Evolutionary conservation across 2,113 vertebrate genomes (phyloP).

Genomic region (Dicrurus megarhynchus): DNA sequence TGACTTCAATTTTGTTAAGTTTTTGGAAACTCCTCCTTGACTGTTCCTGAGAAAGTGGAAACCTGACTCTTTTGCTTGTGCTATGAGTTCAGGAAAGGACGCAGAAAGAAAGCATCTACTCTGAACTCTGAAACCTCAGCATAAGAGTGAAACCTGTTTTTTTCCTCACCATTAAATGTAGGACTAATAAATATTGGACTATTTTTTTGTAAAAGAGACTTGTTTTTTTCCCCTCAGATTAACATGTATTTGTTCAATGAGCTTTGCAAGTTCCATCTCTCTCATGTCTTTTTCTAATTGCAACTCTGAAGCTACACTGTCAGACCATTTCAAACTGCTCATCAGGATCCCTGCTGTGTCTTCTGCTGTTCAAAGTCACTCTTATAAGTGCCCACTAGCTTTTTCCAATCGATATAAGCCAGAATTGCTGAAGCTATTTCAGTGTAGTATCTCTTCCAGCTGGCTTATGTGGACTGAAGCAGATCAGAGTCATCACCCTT

Average conservation of each 20-base stretch:
- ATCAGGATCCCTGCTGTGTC: background rate
- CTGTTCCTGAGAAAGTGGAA: background rate
- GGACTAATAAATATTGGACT: background rate
- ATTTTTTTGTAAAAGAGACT: background rate
- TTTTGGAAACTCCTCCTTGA: background rate
- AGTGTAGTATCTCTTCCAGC: background rate
- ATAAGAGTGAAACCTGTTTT: background rate
- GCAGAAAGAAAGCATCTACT: background rate
- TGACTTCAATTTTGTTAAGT: background rate
- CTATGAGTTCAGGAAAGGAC: background rate
- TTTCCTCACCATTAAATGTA: background rate
- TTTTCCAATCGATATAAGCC: background rate
- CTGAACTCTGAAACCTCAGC: background rate
- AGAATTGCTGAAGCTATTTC: background rate
- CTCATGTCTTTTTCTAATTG: background rate
- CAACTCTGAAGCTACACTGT: background rate
- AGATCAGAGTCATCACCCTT: background rate
- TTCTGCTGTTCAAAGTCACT: background rate
- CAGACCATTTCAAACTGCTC: background rate
- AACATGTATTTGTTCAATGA: background rate
- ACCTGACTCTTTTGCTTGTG: background rate
- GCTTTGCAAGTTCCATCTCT: background rate
- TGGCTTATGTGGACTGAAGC: background rate
- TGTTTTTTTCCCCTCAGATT: rapidly evolving
- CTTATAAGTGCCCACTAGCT: background rate